A percentile compares a stretch with the other conserved stretches of the same genome.
Conservation (phyloP, 92 coral and sea anemone species). For the Actinernus sp. region DNA sequence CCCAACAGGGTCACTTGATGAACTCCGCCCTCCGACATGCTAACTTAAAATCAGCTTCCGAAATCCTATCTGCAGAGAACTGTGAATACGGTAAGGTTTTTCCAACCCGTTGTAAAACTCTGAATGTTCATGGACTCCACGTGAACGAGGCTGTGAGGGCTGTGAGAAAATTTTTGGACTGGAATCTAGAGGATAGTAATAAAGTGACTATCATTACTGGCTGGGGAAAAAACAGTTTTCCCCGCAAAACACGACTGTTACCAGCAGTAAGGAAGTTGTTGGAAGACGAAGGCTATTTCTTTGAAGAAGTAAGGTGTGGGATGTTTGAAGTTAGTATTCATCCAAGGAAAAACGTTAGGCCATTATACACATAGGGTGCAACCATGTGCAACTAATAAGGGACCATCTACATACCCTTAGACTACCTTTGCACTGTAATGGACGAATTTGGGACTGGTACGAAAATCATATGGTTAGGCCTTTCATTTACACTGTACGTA, state of each 20-base stretch:
- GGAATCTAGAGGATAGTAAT: conserved; percentile 2
- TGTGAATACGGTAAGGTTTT: neutral
- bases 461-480: too few species aligned
- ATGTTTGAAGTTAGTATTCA: conserved; percentile 18
- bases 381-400: too few species aligned
- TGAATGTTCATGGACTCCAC: conserved; percentile 40
- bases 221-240: conserved; percentile 38
- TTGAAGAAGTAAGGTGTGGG: conserved; percentile 19
- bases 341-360: too few species aligned
- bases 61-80: conserved; percentile 7
- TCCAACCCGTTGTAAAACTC: neutral
- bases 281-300: conserved; percentile 5
- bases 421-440: too few species aligned
- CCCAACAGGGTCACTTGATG: conserved; percentile 20
- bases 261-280: conserved; percentile 19
- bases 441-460: too few species aligned
- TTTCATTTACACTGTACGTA: too few species aligned
- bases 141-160: conserved; percentile 22
- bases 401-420: too few species aligned
- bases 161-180: conserved; percentile 15
- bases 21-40: conserved; percentile 12
- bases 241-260: neutral
- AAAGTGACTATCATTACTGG: conserved; percentile 23
- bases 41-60: neutral
- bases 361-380: too few species aligned